Conservation (phyloP, 2,113 vertebrate genomes). For the Bucco capensis region DNA sequence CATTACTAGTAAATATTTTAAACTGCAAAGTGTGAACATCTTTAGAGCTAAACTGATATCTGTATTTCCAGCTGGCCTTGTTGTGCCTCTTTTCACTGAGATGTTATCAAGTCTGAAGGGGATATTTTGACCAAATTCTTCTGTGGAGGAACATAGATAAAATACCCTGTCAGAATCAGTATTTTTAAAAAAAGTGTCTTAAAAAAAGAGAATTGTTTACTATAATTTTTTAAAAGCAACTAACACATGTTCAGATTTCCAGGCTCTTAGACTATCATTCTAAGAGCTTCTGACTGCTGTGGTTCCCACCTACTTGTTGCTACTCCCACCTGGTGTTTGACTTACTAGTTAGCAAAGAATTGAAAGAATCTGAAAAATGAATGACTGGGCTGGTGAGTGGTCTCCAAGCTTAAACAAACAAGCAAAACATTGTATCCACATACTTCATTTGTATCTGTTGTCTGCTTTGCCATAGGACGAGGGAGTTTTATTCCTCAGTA, state of each 20-base stretch:
- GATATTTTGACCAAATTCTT: background rate
- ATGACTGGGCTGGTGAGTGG: background rate
- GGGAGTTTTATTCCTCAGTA: background rate
- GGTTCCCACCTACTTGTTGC: conserved; percentile 1
- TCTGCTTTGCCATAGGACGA: background rate
- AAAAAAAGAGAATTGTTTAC: background rate
- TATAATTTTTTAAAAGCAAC: background rate
- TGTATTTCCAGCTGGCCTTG: background rate
- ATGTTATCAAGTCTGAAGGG: background rate
- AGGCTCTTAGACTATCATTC: background rate
- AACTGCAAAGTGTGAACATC: background rate
- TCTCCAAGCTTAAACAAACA: conserved; percentile 11
- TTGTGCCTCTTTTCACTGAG: background rate
- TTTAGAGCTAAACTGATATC: background rate
- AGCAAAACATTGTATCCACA: background rate
- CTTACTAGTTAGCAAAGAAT: background rate
- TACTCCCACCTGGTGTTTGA: background rate
- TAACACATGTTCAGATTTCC: background rate
- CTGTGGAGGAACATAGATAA: background rate
- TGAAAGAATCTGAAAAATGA: background rate
- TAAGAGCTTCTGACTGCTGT: background rate
- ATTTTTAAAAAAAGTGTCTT: background rate
- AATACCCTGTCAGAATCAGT: background rate
- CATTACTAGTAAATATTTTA: conserved; percentile 7
- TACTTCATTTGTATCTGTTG: background rate